Percentiles rank a stretch among this genome's conserved stretches.
Conservation (phyloP, 2,797 vertebrate species). For the Gephyroberyx darwinii region DNA sequence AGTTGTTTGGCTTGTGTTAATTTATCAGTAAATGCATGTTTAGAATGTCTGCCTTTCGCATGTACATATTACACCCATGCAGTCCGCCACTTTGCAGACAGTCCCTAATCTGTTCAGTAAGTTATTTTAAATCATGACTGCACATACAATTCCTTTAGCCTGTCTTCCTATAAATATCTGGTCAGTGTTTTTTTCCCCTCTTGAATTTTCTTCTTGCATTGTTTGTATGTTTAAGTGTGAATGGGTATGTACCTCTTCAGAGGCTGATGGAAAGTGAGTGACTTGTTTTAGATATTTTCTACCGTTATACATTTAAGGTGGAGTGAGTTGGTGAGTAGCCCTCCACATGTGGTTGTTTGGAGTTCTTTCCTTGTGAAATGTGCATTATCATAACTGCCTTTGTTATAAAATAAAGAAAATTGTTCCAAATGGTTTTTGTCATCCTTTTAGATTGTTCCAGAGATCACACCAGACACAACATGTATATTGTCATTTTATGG, state of each 20-base stretch:
- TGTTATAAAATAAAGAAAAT: slow-evolving; percentile 76
- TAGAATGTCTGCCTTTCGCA: slow-evolving; percentile 48
- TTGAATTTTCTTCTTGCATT: slow-evolving; percentile 28
- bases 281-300: slow-evolving; percentile 68
- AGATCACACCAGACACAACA: slow-evolving; percentile 5
- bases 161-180: slow-evolving; percentile 29
- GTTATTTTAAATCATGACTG: slow-evolving; percentile 73
- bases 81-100: slow-evolving; percentile 1
- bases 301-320: slow-evolving; percentile 55
- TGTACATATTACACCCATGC: slow-evolving; percentile 36
- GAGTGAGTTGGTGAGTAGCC: slow-evolving; percentile 31
- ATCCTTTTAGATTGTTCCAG: too few species aligned
- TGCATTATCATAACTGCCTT: slow-evolving; percentile 75
- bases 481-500: slow-evolving; percentile 43
- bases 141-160: slow-evolving; percentile 31
- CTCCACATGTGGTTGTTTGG: slow-evolving; percentile 59
- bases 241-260: slow-evolving; percentile 40
- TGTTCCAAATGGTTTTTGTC: background rate
- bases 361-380: slow-evolving; percentile 78
- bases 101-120: slow-evolving; percentile 53
- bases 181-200: slow-evolving; percentile 29
- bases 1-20: slow-evolving; percentile 20
- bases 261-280: slow-evolving; percentile 39
- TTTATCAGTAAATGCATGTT: slow-evolving; percentile 64
- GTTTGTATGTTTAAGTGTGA: slow-evolving; percentile 53